Conservation (phyloP, 2,888 invertebrate species). For the Nomada hirtipes region DNA sequence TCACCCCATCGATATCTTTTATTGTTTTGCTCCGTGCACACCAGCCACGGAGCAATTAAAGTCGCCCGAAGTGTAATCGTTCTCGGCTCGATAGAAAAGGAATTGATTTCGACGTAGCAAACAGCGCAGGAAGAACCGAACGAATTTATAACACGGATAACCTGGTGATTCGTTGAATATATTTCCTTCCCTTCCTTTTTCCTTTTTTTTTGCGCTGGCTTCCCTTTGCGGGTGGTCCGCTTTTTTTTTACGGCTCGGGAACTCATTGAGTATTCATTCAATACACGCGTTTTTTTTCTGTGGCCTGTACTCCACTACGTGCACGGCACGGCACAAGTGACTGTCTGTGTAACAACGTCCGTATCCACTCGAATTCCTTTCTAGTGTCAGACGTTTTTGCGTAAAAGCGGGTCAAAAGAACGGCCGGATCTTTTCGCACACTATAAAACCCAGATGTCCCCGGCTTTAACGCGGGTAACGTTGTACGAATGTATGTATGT, state of each 20-base stretch:
- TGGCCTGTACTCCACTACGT: conserved; percentile 3
- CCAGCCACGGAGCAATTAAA: not conserved
- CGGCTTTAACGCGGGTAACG: not conserved
- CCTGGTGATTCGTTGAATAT: conserved; percentile 40
- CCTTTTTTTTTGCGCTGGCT: not conserved
- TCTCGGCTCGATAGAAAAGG: not conserved
- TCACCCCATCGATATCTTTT: not conserved
- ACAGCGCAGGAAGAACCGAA: conserved; percentile 6
- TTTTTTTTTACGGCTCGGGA: conserved; percentile 28
- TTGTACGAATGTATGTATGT: not conserved
- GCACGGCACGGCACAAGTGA: conserved; percentile 3
- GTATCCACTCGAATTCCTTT: conserved; percentile 55
- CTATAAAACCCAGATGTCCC: conserved; percentile 1
- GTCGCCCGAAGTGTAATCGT: conserved; percentile 18
- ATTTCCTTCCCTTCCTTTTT: conserved; percentile 13
- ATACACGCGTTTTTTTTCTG: conserved; percentile 37
- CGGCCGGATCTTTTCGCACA: conserved; percentile 32
- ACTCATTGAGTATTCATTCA: conserved; percentile 52
- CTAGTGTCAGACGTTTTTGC: conserved; percentile 49
- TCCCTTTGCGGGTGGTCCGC: not conserved
- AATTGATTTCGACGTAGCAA: conserved; percentile 7
- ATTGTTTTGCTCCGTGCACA: not conserved
- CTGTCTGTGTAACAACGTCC: conserved; percentile 51
- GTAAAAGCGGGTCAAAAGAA: conserved; percentile 40
- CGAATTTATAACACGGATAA: conserved; percentile 45